Evolutionary conservation across 2,113 vertebrate species (phyloP), one percentile per base, ranked within the genome.

Genomic region (Heliornis fulica): DNA sequence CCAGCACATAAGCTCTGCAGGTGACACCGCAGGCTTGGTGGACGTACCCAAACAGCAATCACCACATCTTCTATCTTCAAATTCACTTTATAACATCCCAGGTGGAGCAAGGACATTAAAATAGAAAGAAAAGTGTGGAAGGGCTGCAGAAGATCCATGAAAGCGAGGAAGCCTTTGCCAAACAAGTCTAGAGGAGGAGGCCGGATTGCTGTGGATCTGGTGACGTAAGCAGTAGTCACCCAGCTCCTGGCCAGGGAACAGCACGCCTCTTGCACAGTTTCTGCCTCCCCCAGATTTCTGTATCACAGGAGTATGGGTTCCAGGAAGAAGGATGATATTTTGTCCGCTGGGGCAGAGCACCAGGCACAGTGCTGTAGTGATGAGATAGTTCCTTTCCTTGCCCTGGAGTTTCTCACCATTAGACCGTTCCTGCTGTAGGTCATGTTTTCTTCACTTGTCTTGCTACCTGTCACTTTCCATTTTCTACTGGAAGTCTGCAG

Each of bases 181-280:
- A 25, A 31, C 0, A 31, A 15, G 11, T 19, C 50, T 38, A 26
- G 32, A 40, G 60, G 14, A n/a, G 45, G 34, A 69, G 43, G 29
- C 1, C 0, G 0, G 31, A 4, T 8, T 25, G 15, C 60, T 34
- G 45, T 1, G 4, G 17, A 31, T 10, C 4, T 22, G 22, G 64
- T 50, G 60, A 45, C 32, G 12, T 60, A 36, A 64, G 60, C 4
- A 0, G 48, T 23, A 6, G 10, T 22, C 20, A 16, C 9, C 46
- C 53, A 40, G 53, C 18, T n/a, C 29, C 29, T 20, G 71, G n/a
- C 34, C 48, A 26, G n/a, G 48, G 31, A 45, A n/a, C 13, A 23
- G 8, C 70, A 36, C 2, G 1, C 41, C 41, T 65, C 9, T 76
- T 43, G 14, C 4, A 21, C 9, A 59, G 16, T 36, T 59, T 60